Conservation (phyloP, 2,888 invertebrate genomes). For the Mesochorus sp. region DNA sequence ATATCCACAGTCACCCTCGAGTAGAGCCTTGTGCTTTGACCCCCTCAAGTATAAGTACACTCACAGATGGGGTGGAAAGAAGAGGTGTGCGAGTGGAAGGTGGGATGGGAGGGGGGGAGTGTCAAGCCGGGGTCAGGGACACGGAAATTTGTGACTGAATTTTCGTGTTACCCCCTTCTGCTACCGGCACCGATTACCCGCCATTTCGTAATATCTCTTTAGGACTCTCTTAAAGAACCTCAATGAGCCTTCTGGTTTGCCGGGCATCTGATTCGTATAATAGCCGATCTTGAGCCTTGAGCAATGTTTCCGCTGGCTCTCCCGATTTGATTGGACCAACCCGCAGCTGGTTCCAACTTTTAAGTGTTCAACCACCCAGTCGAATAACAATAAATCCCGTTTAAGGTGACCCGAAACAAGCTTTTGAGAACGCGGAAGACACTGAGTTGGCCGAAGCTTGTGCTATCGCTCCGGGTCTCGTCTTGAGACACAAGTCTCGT, state of each 20-base stretch:
- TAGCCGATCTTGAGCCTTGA: conserved; percentile 17
- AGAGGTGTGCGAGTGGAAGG: conserved; percentile 14
- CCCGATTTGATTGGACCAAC: neutral
- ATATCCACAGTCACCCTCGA: no score
- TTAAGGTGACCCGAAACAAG: neutral
- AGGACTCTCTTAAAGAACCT: conserved; percentile 61
- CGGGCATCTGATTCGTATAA: conserved; percentile 70
- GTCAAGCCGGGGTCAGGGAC: conserved; percentile 59
- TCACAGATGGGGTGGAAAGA: no score
- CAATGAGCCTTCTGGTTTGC: conserved; percentile 52
- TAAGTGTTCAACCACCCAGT: conserved; percentile 3
- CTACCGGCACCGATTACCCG: conserved; percentile 80
- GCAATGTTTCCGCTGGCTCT: neutral
- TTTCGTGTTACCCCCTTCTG: conserved; percentile 75
- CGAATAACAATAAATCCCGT: neutral
- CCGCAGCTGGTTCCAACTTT: neutral
- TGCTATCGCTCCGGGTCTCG: conserved; percentile 79
- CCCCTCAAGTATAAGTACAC: no score
- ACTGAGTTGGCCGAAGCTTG: conserved; percentile 66
- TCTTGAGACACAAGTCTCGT: conserved; percentile 75
- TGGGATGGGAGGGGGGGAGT: neutral
- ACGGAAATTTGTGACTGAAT: conserved; percentile 8
- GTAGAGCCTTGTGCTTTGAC: no score
- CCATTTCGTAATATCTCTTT: conserved; percentile 75
- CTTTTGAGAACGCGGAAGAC: conserved; percentile 2